Conservation (phyloP, 2,888 invertebrate genomes). For the Hypena proboscidalis region DNA sequence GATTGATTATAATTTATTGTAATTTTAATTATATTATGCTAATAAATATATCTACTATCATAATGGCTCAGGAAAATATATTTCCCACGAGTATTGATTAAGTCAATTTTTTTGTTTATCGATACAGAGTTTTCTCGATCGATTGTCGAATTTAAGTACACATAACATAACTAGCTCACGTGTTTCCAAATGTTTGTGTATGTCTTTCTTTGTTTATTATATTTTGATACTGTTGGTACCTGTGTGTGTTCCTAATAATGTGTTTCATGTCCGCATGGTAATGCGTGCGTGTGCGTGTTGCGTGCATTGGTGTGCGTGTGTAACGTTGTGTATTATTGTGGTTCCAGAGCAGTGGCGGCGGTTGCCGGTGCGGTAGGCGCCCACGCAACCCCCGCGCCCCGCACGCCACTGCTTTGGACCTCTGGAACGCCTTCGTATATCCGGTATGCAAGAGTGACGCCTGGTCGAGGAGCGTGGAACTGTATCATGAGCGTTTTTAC, state of each 20-base stretch:
- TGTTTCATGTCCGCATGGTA: slow-evolving; percentile 45
- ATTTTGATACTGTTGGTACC: slow-evolving; percentile 41
- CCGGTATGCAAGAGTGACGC: slow-evolving; percentile 85
- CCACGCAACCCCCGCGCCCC: slow-evolving; percentile 88
- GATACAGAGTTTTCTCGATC: too few species aligned
- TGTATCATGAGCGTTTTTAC: slow-evolving; percentile 44
- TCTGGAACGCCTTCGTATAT: slow-evolving; percentile 88
- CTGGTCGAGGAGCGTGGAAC: slow-evolving; percentile 68
- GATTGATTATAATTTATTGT: too few species aligned
- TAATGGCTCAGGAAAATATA: too few species aligned
- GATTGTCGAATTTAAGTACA: too few species aligned
- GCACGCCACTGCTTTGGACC: slow-evolving; percentile 89
- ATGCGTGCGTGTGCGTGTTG: too few species aligned
- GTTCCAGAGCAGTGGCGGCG: slow-evolving; percentile 87
- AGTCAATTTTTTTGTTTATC: too few species aligned
- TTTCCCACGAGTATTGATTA: too few species aligned
- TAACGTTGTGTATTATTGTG: slow-evolving; percentile 81
- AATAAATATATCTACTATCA: too few species aligned
- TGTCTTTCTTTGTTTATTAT: not conserved
- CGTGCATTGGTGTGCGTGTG: slow-evolving; percentile 65
- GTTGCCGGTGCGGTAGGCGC: slow-evolving; percentile 84
- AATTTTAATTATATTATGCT: too few species aligned
- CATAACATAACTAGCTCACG: too few species aligned
- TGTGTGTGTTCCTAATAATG: slow-evolving; percentile 33
- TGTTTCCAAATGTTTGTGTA: too few species aligned